Conservation (phyloP, 2,113 vertebrate species). For the Gobius niger region DNA sequence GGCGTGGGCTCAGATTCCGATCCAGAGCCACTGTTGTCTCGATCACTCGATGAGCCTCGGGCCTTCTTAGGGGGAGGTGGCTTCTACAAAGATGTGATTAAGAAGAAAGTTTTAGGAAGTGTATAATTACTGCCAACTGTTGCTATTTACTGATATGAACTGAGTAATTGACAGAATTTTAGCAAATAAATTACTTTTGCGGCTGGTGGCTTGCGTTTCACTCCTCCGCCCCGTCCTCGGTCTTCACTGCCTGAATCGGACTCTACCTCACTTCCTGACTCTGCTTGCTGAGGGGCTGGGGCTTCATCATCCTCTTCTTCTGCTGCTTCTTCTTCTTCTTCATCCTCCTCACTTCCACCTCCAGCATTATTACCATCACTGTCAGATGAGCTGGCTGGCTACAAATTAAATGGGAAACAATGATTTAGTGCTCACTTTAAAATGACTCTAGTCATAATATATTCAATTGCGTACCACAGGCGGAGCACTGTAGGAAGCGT, state of each 20-base stretch:
- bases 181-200: conserved; percentile 63
- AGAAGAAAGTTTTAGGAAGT: not conserved
- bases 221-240: conserved; percentile 69
- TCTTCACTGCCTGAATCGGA: conserved; percentile 87
- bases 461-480: conserved; percentile 82
- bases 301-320: conserved; percentile 69
- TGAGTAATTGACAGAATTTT: not conserved
- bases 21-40: conserved; percentile 82
- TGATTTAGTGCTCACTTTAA: not conserved
- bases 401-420: not conserved
- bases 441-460: not conserved
- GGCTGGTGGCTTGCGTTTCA: conserved; percentile 74
- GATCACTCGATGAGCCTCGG: conserved; percentile 88
- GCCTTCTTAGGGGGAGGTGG: conserved; percentile 78
- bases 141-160: not conserved
- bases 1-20: conserved; percentile 90
- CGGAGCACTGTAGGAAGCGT: conserved; percentile 90
- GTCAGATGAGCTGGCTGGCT: conserved; percentile 91
- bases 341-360: conserved; percentile 72
- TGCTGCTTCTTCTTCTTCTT: too few relatives aligned
- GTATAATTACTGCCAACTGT: not conserved
- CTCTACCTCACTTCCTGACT: conserved; percentile 80
- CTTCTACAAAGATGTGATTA: conserved; percentile 27
- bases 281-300: conserved; percentile 73
- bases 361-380: conserved; percentile 84